phyloP scores from a whole-genome alignment of 2,797 vertebrate genomes.

The Rhabdomys pumilio region DNA sequence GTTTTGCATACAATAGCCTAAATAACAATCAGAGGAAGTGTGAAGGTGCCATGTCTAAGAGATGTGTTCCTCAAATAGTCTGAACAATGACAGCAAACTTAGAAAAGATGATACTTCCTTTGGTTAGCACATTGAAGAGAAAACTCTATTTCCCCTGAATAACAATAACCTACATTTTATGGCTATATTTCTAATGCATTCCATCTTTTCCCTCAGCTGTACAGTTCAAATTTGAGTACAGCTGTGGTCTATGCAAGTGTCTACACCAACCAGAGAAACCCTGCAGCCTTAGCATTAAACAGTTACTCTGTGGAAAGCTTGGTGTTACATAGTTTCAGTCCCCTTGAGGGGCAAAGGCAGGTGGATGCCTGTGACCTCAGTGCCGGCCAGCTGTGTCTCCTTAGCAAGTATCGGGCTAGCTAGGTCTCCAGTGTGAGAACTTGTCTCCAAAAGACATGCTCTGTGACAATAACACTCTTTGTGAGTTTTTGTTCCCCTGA shows the following conservation, averaged over 20 bases:
- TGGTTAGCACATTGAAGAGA: slow-evolving; percentile 6
- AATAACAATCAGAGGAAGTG: neutral
- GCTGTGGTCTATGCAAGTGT: neutral
- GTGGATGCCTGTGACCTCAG: neutral
- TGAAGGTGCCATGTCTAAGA: slow-evolving; percentile 39
- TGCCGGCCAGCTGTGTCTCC: neutral
- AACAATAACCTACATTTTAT: slow-evolving; percentile 47
- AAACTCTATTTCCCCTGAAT: neutral
- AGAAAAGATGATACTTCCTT: slow-evolving; percentile 60
- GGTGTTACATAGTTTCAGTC: neutral
- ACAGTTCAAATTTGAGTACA: neutral
- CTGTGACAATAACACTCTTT: too few species aligned
- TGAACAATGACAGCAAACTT: slow-evolving; percentile 66
- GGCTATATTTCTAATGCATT: neutral
- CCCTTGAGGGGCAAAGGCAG: neutral
- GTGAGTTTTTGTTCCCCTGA: neutral
- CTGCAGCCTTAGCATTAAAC: slow-evolving; percentile 8
- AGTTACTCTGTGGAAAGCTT: neutral
- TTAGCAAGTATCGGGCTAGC: too few species aligned
- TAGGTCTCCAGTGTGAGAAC: neutral
- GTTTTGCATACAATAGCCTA: neutral
- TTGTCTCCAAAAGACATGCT: neutral
- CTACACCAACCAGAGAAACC: slow-evolving; percentile 1
- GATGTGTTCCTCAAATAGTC: slow-evolving; percentile 56
- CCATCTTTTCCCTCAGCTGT: neutral